Conservation (phyloP, 2,113 vertebrate genomes). For the Xyliphius kryptos region DNA sequence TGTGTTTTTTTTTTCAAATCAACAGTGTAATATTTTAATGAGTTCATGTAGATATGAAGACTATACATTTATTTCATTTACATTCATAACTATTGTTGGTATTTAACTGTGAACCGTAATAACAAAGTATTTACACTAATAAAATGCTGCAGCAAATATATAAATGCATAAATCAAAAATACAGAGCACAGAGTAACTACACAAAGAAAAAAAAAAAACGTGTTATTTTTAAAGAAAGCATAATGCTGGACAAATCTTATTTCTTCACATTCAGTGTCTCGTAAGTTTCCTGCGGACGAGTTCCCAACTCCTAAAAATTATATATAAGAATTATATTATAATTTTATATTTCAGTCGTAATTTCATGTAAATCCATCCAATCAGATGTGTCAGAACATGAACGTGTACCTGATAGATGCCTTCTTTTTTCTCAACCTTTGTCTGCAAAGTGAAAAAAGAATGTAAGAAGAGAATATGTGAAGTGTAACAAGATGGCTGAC, state of each 20-base stretch:
- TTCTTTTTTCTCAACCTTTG: constrained; percentile 33
- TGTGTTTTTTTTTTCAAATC: too few relatives aligned
- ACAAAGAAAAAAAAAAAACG: too few relatives aligned
- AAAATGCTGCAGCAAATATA: too few relatives aligned
- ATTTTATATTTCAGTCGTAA: constrained; percentile 7
- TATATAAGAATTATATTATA: background rate
- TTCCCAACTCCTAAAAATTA: constrained; percentile 49
- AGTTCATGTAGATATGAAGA: too few relatives aligned
- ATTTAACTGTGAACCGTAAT: too few relatives aligned
- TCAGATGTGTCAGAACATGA: background rate
- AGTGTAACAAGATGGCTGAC: constrained; percentile 1
- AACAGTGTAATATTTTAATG: too few relatives aligned
- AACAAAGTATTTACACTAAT: too few relatives aligned
- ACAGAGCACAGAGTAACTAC: too few relatives aligned
- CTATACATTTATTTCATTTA: too few relatives aligned
- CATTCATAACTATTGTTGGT: too few relatives aligned
- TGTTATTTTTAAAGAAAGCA: background rate
- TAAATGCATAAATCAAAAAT: too few relatives aligned
- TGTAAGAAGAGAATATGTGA: background rate
- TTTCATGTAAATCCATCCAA: background rate
- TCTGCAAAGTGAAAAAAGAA: constrained; percentile 38
- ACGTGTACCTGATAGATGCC: constrained; percentile 56
- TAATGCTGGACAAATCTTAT: constrained; percentile 15
- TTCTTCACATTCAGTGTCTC: constrained; percentile 54
- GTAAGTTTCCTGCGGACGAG: constrained; percentile 46